phyloP scores from a whole-genome alignment of 2,113 vertebrate species.

The human region DNA sequence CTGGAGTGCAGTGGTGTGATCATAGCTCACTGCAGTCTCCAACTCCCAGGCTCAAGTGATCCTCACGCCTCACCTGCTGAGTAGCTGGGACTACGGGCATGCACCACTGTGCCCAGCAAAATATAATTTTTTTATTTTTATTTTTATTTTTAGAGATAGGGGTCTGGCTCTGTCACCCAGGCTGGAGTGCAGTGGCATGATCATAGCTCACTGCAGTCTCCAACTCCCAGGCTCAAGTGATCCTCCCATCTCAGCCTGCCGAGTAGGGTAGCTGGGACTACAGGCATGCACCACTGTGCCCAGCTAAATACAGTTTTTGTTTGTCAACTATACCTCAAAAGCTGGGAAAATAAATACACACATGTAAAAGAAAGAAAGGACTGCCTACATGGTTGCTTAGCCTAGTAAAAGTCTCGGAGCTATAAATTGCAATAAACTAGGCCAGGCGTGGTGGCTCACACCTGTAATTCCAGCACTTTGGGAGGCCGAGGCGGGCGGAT shows the following conservation, averaged over 20 bases:
- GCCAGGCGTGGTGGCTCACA: no score
- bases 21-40: background rate
- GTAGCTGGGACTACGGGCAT: background rate
- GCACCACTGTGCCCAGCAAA: background rate
- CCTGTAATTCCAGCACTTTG: no score
- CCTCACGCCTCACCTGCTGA: background rate
- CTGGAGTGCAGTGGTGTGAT: background rate
- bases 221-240: background rate
- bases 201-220: background rate
- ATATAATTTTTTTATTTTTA: background rate
- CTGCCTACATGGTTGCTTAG: background rate
- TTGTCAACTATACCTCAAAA: background rate
- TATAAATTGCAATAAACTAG: background rate
- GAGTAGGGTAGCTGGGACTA: background rate
- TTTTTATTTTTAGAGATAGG: background rate
- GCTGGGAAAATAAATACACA: background rate
- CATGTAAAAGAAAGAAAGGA: background rate
- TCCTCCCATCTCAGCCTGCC: background rate
- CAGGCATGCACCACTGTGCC: background rate
- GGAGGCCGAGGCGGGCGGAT: fast-evolving
- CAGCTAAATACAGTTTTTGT: background rate
- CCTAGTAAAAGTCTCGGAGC: no score
- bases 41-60: no score
- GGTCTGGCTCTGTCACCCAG: background rate
- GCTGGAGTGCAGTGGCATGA: background rate